Conservation (phyloP, 2,888 invertebrate species). For the Athalia rosae region DNA sequence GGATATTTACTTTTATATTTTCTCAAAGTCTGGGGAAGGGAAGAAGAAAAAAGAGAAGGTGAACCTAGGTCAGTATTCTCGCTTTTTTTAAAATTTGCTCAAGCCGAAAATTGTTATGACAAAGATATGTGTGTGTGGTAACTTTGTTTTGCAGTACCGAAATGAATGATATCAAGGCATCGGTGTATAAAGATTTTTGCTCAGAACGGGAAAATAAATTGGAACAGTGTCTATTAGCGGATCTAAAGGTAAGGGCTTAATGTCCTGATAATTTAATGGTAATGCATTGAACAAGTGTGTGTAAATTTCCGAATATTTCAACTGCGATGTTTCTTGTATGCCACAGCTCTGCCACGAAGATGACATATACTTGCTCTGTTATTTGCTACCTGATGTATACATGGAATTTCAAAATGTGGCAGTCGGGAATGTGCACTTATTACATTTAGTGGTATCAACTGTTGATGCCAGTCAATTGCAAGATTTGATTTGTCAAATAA, state of each 20-base stretch:
- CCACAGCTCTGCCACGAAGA: constrained; percentile 87
- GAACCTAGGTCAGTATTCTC: constrained; percentile 64
- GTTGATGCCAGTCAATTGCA: constrained; percentile 94
- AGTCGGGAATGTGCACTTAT: constrained; percentile 89
- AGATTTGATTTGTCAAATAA: constrained; percentile 91
- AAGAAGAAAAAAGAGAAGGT: constrained; percentile 75
- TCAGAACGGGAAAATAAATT: constrained; percentile 85
- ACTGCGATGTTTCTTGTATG: constrained; percentile 32
- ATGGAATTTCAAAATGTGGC: constrained; percentile 91
- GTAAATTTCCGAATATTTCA: neutral
- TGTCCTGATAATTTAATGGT: constrained; percentile 2
- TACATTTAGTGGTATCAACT: constrained; percentile 92
- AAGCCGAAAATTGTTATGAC: too few relatives aligned
- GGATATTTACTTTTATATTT: constrained; percentile 94
- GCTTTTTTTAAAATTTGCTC: too few relatives aligned
- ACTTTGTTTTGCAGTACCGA: constrained; percentile 70
- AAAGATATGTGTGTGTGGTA: too few relatives aligned
- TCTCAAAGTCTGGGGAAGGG: constrained; percentile 84
- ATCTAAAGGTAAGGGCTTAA: constrained; percentile 80
- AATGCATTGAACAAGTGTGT: constrained; percentile 27
- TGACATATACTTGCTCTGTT: constrained; percentile 91
- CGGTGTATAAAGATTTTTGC: constrained; percentile 93
- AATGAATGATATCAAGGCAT: constrained; percentile 83
- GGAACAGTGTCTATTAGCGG: constrained; percentile 84
- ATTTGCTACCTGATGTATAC: constrained; percentile 94